Base-by-base conservation (phyloP, 2,888 invertebrate genomes). In the Thereva nobilitata region DNA sequence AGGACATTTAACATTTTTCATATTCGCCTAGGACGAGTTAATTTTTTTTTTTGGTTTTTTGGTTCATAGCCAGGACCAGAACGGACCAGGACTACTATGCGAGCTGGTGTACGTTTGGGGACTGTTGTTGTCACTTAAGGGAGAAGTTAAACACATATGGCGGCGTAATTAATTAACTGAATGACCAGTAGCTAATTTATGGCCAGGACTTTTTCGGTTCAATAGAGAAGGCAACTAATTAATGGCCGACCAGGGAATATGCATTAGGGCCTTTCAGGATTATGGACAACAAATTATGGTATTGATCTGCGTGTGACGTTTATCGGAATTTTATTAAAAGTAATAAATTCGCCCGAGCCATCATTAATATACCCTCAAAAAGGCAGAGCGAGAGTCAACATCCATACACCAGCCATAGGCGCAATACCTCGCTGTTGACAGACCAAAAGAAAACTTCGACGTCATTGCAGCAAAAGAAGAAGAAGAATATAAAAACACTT, bases 1-100 rank as follows among this genome's bases (percentile, higher is more conserved):
- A 68, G 66, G 37, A 68, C 68, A 68, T 68, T 68, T 63, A 68
- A 68, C 68, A 68, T 64, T 66, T 64, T 68, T 66, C 66, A 66
- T 59, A 59, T 59, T 23, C 47, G 49, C 12, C 47, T 9, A 49
- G 12, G 37, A 23, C 10, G 45, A 49, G 40, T 47, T 38, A 40
- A 47, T 59, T 47, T 38, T n/a, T 42, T 42, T 42, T 42, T 42
- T 42, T 42, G 7, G 7, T 4, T 42, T 3, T n/a, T 42, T n/a
- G n/a, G n/a, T 42, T 9, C 8, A 4, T 7, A 42, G 3, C n/a
- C 4, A 9, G 42, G 7, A 4, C n/a, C 7, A 9, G 42, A n/a
- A 7, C n/a, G 42, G 7, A 42, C 42, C n/a, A 42, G 42, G 42
- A 42, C 38, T 23, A 40, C 23, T 40, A 23, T 55, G 23, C 23